Conservation (phyloP, 2,797 vertebrate species). For the Garrulus glandarius region DNA sequence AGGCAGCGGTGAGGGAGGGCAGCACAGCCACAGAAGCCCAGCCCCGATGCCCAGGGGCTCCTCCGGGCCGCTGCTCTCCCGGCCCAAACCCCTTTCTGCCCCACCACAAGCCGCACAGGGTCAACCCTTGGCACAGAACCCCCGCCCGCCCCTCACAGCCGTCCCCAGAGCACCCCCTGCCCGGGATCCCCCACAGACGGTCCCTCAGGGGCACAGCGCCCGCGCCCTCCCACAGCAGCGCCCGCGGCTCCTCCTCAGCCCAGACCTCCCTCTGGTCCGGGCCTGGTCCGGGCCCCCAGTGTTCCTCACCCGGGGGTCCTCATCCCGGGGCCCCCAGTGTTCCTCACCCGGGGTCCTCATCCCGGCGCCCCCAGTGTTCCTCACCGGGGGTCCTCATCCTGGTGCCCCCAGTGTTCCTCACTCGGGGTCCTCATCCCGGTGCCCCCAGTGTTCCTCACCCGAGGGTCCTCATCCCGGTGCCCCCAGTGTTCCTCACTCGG, state of each 20-base stretch:
- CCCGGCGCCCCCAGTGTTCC: not conserved
- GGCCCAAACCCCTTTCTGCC: not conserved
- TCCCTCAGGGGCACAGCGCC: not conserved
- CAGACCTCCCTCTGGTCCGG: not conserved
- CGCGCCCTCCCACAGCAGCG: not conserved
- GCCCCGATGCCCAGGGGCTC: rapidly evolving
- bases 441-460: not conserved
- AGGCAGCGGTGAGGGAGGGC: not conserved
- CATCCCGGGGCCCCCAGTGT: not conserved
- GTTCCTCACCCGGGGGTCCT: not conserved
- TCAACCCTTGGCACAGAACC: too few relatives aligned
- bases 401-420: not conserved
- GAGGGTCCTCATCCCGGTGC: not conserved
- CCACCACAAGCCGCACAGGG: too few relatives aligned
- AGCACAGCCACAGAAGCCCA: not conserved
- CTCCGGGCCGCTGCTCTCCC: not conserved
- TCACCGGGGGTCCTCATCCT: too few relatives aligned
- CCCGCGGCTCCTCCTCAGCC: not conserved
- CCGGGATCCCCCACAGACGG: not conserved
- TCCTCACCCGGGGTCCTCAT: not conserved
- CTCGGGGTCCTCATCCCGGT: not conserved
- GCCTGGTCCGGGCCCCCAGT: not conserved
- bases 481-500: not conserved
- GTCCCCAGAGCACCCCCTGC: not conserved
- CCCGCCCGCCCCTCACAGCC: too few relatives aligned